Evolutionary conservation across 2,113 vertebrate genomes (phyloP).

Genomic region (Gavialis gangeticus): DNA sequence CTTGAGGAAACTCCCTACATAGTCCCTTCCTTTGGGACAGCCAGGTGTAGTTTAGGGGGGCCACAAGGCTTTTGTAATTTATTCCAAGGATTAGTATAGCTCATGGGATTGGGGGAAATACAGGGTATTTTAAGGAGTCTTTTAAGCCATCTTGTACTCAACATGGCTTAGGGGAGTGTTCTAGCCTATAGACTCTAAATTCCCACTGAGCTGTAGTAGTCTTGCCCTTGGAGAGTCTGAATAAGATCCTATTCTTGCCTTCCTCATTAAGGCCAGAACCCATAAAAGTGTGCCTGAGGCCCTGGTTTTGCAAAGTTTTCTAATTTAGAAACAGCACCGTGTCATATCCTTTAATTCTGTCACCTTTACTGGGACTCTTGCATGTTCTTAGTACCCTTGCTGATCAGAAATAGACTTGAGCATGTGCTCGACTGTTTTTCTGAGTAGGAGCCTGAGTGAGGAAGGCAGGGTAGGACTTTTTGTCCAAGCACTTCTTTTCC

Average conservation of each 20-base stretch:
- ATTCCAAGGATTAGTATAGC: neutral
- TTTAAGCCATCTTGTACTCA: neutral
- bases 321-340: neutral
- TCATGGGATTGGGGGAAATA: neutral
- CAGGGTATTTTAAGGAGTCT: neutral
- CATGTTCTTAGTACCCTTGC: neutral
- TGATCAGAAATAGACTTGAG: constrained; percentile 21
- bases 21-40: neutral
- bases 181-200: neutral
- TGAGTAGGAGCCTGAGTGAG: constrained; percentile 10
- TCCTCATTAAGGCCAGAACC: neutral
- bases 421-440: constrained; percentile 14
- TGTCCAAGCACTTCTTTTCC: neutral
- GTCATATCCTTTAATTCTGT: neutral
- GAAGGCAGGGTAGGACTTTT: constrained; percentile 23
- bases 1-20: fast-evolving
- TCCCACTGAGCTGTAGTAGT: neutral
- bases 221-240: neutral
- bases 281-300: neutral
- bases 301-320: neutral
- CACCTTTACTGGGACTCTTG: neutral
- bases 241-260: neutral
- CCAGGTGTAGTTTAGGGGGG: constrained; percentile 13
- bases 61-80: neutral
- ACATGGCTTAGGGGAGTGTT: neutral